A percentile compares a stretch with the other conserved stretches of the same genome.
These are phyloP conservation scores for Oncorhynchus mykiss DNA, from an alignment of 2,113 vertebrate genomes.

Conservation along the genomic window DNA sequence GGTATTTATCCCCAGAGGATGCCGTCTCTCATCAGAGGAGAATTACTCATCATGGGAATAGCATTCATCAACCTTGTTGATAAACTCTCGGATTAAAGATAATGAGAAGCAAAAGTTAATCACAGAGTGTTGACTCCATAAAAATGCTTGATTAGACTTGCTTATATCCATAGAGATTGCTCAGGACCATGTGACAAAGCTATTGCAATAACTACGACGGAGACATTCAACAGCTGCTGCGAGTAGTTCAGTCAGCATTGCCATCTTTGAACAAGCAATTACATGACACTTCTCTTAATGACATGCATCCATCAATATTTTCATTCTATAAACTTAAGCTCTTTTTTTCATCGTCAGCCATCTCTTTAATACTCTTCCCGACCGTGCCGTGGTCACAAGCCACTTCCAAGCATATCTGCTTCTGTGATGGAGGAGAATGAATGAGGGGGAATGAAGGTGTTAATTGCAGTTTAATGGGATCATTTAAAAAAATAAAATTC, in stretches of 20 bases:
- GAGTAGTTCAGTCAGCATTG: constrained; percentile 1
- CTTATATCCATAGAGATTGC: not conserved
- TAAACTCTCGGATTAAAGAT: not conserved
- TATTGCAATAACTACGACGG: not conserved
- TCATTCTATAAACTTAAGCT: constrained; percentile 21
- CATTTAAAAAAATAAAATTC: not conserved
- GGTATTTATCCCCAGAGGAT: not conserved
- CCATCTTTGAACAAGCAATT: constrained; percentile 70
- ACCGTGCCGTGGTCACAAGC: not conserved
- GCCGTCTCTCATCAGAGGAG: not conserved
- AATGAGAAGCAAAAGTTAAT: constrained; percentile 1
- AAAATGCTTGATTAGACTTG: not conserved
- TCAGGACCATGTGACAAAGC: not conserved
- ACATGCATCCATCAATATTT: constrained; percentile 64
- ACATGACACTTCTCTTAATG: constrained; percentile 70
- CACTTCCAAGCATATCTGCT: not conserved
- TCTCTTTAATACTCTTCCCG: not conserved
- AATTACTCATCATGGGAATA: not conserved
- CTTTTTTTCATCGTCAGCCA: not conserved
- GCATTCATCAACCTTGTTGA: not conserved
- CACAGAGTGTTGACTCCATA: not conserved
- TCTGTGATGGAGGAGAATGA: not conserved
- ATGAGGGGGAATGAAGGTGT: not conserved
- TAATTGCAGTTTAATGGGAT: constrained; percentile 27
- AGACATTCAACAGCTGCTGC: constrained; percentile 64